Conservation (phyloP, 2,888 invertebrate genomes). For the Mythimna albipuncta region DNA sequence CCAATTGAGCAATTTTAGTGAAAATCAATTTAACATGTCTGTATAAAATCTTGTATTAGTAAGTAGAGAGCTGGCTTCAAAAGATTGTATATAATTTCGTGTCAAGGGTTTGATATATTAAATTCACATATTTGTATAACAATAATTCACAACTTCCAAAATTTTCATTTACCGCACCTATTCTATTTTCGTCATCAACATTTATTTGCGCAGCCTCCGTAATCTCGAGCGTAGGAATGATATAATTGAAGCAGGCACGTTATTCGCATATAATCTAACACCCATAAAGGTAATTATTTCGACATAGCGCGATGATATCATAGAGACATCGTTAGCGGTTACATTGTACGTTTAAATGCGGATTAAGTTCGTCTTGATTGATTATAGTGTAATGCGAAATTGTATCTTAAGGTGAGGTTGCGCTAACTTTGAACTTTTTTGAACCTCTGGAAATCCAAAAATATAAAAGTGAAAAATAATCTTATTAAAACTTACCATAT, state of each 20-base stretch:
- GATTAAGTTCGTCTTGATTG: conserved; percentile 68
- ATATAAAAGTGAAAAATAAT: too few relatives aligned
- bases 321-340: conserved; percentile 65
- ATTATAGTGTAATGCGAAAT: conserved; percentile 62
- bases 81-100: not conserved
- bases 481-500: too few relatives aligned
- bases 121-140: not conserved
- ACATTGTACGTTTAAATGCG: conserved; percentile 65
- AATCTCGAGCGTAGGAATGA: conserved; percentile 50
- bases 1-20: not conserved
- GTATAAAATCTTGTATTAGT: not conserved
- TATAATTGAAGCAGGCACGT: conserved; percentile 61
- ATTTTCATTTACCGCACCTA: conserved; percentile 40
- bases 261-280: conserved; percentile 67
- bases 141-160: not conserved
- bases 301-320: conserved; percentile 58
- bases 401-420: conserved; percentile 44
- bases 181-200: conserved; percentile 21
- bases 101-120: not conserved
- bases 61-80: not conserved
- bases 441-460: too few relatives aligned
- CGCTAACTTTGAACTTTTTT: too few relatives aligned
- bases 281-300: conserved; percentile 67
- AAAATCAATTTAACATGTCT: not conserved
- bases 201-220: conserved; percentile 42